Conservation (phyloP, 2,797 vertebrate genomes). For the Cheirogaleus major region DNA sequence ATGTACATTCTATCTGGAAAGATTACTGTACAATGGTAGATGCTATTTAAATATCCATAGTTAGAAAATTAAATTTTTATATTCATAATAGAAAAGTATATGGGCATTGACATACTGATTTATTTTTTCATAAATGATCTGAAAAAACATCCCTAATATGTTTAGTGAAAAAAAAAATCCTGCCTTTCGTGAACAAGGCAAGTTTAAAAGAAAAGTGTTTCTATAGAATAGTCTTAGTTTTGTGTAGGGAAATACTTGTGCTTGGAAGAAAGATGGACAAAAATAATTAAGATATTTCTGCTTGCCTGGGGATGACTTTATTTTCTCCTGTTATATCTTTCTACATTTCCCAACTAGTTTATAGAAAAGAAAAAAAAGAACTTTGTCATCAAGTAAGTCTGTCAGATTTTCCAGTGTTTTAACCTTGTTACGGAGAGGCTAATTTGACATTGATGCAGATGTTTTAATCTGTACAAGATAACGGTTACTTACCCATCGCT, state of each 20-base stretch:
- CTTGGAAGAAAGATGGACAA: neutral
- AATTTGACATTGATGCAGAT: fast-evolving
- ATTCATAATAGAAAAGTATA: neutral
- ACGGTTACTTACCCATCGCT: neutral
- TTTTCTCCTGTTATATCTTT: neutral
- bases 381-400: neutral
- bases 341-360: neutral
- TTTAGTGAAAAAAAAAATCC: neutral
- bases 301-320: neutral
- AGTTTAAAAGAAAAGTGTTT: neutral
- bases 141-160: neutral
- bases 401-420: neutral
- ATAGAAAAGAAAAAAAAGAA: neutral
- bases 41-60: neutral
- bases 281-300: neutral
- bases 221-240: neutral
- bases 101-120: neutral
- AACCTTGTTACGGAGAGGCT: neutral
- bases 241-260: neutral
- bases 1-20: neutral
- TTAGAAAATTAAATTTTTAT: neutral
- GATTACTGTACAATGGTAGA: neutral
- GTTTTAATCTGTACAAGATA: no score
- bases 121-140: neutral
- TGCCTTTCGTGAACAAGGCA: neutral